phyloP scores from a whole-genome alignment of 1,140 invertebrate species.

The Ditylenchus dipsaci region DNA sequence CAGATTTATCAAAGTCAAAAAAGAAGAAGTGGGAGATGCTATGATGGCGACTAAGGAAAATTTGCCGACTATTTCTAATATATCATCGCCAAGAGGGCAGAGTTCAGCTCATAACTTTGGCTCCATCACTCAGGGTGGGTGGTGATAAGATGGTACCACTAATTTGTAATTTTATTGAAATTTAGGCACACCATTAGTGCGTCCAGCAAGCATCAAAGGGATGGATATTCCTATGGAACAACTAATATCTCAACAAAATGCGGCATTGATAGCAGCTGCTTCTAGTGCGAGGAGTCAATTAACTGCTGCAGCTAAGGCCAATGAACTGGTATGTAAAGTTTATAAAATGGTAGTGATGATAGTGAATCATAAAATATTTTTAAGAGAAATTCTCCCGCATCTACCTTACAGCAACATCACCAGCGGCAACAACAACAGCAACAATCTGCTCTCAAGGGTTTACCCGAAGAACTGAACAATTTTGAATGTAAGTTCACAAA shows the following conservation, averaged over 20 bases:
- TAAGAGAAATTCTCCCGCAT: neutral
- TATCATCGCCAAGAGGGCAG: neutral
- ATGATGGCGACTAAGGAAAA: neutral
- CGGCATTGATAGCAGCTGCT: neutral
- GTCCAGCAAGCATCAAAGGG: neutral
- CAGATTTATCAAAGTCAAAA: neutral
- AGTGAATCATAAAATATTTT: neutral
- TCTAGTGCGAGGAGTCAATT: neutral
- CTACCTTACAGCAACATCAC: too few relatives aligned
- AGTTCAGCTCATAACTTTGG: neutral
- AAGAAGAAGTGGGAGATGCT: neutral
- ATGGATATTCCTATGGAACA: neutral
- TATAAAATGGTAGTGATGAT: neutral
- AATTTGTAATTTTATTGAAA: neutral
- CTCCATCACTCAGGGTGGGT: neutral
- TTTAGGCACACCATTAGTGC: conserved; percentile 4
- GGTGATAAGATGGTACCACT: neutral
- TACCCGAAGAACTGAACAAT: neutral
- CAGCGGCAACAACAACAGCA: neutral
- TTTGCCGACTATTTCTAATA: neutral
- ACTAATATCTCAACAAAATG: neutral
- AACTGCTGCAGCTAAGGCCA: neutral
- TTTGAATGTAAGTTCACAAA: too few relatives aligned
- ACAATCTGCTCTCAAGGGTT: neutral
- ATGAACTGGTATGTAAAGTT: neutral